Base-by-base conservation (phyloP, 2,888 invertebrate genomes). In the Metalampra italica region DNA sequence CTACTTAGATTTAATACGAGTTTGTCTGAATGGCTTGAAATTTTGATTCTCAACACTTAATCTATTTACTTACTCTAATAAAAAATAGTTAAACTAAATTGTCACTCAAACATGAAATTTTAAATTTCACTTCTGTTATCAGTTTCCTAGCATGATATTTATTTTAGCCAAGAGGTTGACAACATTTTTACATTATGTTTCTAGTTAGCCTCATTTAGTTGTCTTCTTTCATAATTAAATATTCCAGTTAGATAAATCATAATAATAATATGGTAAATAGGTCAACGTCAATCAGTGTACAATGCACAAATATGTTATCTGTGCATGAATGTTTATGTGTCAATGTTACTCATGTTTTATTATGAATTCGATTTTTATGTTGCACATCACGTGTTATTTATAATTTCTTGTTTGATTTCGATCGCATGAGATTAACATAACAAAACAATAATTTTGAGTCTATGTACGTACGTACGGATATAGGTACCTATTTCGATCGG, bases 351-450 rank as follows among this genome's bases (percentile, higher is more conserved):
- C 3, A 7, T n/a, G 3, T 53, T 40, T 45, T 49, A 45, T 49
- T 43, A 50, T 43, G 37, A 49, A 47, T 50, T 59, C 64, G 61
- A 51, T 52, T 55, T 63, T 68, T 74, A 51, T 55, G 61, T 77
- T 75, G 76, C 75, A 68, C 66, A 61, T 46, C 43, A 57, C 41
- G 57, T 69, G 64, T 64, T 58, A 59, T 68, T 64, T 73, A 53
- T 72, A 77, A 82, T 85, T 84, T 85, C 82, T 64, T 82, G 84
- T 87, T 87, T 85, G 85, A 78, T 84, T 72, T 56, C 57, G 56
- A 63, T 53, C 59, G 83, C 84, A 83, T 82, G 77, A 51, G 44
- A 63, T 62, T 71, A 62, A 73, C 64, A 44, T 71, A 62, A 73
- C 64, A 44, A 13, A 36, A 11, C n/a, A 9, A n/a, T 36, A 39